These are phyloP conservation scores for Phalacrocorax carbo DNA, from an alignment of 2,113 vertebrate genomes.

Conservation along the genomic window DNA sequence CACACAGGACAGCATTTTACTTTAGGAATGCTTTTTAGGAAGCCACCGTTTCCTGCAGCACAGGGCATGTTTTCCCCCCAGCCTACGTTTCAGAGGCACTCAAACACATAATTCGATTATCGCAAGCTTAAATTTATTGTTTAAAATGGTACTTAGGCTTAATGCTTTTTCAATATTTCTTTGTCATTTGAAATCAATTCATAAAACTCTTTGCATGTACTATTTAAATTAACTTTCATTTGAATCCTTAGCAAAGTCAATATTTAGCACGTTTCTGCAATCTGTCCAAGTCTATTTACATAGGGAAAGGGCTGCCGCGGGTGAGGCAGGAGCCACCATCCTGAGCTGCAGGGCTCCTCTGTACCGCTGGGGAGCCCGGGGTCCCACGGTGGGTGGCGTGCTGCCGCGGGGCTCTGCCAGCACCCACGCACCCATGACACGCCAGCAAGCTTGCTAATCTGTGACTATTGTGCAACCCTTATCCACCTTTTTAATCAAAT, in stretches of 20 bases:
- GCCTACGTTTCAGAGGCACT: not conserved
- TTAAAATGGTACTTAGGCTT: not conserved
- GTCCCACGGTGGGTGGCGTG: not conserved
- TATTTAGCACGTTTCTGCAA: not conserved
- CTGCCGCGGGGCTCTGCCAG: not conserved
- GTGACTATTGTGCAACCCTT: accelerated
- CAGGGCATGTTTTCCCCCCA: accelerated
- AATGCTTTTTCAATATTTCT: conserved; percentile 20
- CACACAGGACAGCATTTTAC: accelerated
- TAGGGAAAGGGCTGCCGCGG: accelerated
- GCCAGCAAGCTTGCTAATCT: accelerated
- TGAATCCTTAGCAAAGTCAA: not conserved
- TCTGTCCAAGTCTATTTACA: not conserved
- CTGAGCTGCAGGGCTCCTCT: accelerated
- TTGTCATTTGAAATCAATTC: conserved; percentile 12
- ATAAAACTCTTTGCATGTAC: not conserved
- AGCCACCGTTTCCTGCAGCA: not conserved
- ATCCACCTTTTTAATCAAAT: accelerated
- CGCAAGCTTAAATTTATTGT: not conserved
- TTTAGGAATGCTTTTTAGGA: accelerated
- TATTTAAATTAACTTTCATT: not conserved
- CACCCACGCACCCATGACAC: accelerated
- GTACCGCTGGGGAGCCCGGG: accelerated
- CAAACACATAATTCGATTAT: not conserved
- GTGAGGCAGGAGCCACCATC: accelerated